phyloP scores from a whole-genome alignment of 2,113 vertebrate genomes.

The Orycteropus afer region DNA sequence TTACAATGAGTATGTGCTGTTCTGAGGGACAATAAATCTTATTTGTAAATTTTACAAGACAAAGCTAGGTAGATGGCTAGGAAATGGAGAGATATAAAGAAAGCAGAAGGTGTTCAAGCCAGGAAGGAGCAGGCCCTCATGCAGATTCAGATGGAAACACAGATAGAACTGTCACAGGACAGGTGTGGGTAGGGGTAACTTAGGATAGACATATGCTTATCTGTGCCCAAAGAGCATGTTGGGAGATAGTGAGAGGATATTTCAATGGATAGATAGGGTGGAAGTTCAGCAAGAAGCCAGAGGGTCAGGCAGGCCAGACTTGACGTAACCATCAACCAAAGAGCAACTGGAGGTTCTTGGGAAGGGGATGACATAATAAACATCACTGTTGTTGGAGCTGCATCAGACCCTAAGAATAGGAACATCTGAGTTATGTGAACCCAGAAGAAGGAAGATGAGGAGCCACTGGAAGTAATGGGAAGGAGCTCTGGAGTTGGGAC shows the following conservation, averaged over 20 bases:
- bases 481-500: neutral
- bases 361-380: fast-evolving
- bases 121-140: neutral
- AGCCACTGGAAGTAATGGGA: fast-evolving
- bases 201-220: neutral
- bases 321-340: too few species aligned
- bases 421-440: fast-evolving
- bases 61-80: neutral
- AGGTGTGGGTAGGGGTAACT: too few species aligned
- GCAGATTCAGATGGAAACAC: neutral
- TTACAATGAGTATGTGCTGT: neutral
- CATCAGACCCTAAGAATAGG: neutral
- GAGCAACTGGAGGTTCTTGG: neutral
- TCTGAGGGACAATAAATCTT: neutral
- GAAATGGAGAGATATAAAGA: neutral
- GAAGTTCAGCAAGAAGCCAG: neutral
- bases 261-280: fast-evolving
- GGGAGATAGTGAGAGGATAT: neutral
- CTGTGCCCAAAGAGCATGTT: neutral
- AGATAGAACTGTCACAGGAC: neutral
- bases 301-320: neutral
- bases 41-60: neutral
- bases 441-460: neutral
- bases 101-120: neutral
- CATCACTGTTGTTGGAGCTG: neutral